These are phyloP conservation scores for Corythoichthys haematopterus DNA, from an alignment of 2,113 vertebrate species.

Conservation along the genomic window DNA sequence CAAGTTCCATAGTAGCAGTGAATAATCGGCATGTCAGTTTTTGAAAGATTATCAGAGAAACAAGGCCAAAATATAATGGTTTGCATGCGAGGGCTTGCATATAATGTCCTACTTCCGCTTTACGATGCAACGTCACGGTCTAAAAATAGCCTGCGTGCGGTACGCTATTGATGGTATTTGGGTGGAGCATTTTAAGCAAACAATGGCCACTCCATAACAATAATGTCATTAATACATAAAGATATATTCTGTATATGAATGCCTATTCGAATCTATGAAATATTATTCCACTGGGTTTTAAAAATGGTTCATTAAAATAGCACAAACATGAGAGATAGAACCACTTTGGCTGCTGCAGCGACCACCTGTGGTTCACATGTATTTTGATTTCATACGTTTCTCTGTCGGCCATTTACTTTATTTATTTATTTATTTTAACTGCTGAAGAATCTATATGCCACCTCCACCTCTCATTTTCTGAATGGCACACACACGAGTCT, in stretches of 20 bases:
- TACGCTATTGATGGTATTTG: no score
- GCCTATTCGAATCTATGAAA: conserved; percentile 1
- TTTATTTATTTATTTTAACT: conserved; percentile 35
- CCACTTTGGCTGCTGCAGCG: no score
- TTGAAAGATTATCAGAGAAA: no score
- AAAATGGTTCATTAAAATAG: conserved; percentile 28
- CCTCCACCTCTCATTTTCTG: conserved; percentile 71
- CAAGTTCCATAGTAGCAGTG: no score
- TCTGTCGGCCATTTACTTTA: conserved; percentile 45
- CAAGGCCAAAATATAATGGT: no score
- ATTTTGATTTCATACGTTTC: conserved; percentile 69
- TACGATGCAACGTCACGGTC: no score
- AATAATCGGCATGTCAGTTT: no score
- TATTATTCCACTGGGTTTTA: neutral
- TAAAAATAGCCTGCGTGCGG: no score
- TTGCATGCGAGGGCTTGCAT: no score
- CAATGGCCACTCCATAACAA: neutral
- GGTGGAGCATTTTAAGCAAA: neutral
- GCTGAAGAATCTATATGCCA: conserved; percentile 65
- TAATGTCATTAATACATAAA: neutral
- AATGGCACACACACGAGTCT: conserved; percentile 75
- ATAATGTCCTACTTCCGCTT: no score
- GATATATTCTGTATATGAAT: neutral
- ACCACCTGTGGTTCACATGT: no score
- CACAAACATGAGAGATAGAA: no score